Percentiles rank a stretch among this genome's conserved stretches.
phyloP scores from a whole-genome alignment of 1,140 invertebrate genomes.

The Thaumetopoea pityocampa region DNA sequence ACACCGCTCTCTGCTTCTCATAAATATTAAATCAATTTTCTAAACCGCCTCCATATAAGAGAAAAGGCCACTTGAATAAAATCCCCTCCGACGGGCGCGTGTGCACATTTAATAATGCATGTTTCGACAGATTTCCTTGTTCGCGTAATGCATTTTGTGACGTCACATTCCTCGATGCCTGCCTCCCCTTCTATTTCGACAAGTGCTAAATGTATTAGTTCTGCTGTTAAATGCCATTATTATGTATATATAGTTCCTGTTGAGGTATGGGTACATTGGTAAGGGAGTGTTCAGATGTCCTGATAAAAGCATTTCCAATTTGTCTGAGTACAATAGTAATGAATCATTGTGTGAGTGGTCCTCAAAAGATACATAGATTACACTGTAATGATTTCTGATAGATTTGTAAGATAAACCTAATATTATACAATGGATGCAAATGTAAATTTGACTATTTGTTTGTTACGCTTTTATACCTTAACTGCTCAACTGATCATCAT shows the following conservation, averaged over 20 bases:
- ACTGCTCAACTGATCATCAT: too few relatives aligned
- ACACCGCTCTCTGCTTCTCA: too few relatives aligned
- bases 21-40: slow-evolving; percentile 6
- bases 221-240: slow-evolving; percentile 19
- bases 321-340: slow-evolving; percentile 11
- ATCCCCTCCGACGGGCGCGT: slow-evolving; percentile 7
- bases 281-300: slow-evolving; percentile 11
- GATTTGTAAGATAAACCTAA: too few relatives aligned
- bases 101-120: slow-evolving; percentile 19
- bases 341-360: slow-evolving; percentile 1
- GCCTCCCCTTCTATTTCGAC: slow-evolving; percentile 15
- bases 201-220: slow-evolving; percentile 38
- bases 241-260: too few relatives aligned
- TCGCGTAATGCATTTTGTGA: slow-evolving; percentile 22
- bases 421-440: too few relatives aligned
- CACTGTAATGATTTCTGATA: too few relatives aligned
- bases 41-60: slow-evolving; percentile 7
- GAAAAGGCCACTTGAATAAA: slow-evolving; percentile 5
- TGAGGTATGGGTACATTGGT: slow-evolving; percentile 8
- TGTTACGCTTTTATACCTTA: too few relatives aligned
- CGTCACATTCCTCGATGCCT: slow-evolving; percentile 15
- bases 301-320: slow-evolving; percentile 9
- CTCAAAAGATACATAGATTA: too few relatives aligned
- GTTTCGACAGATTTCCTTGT: slow-evolving; percentile 13
- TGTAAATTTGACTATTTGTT: too few relatives aligned